Percentiles rank a stretch among this genome's conserved stretches.
Conservation (phyloP, 1,140 invertebrate species). For the Diprion similis region DNA sequence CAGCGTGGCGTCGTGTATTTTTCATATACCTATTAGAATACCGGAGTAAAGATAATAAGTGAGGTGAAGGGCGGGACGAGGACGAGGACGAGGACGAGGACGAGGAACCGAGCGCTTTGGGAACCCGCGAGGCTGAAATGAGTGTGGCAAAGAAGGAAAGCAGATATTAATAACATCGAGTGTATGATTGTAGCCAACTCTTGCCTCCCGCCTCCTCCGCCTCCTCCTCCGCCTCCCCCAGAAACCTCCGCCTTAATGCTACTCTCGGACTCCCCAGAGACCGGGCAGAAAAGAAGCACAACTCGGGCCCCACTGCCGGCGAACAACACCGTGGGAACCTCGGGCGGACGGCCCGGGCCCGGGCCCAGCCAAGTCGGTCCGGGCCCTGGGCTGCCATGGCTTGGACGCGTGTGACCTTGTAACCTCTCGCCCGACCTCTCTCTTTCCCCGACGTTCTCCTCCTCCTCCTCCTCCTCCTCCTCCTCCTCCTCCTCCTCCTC, state of each 20-base stretch:
- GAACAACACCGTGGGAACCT: constrained; percentile 57
- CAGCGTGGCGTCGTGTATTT: no score
- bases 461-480: constrained; percentile 10
- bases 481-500: constrained; percentile 25
- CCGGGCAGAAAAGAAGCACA: not conserved
- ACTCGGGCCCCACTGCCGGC: not conserved
- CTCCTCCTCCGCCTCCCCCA: constrained; percentile 52
- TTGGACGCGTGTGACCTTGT: constrained; percentile 60
- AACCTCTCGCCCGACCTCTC: constrained; percentile 54
- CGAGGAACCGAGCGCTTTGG: constrained; percentile 28
- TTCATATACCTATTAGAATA: no score
- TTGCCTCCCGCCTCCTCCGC: constrained; percentile 24
- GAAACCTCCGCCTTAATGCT: constrained; percentile 20
- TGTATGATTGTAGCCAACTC: constrained; percentile 45
- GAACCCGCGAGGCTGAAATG: constrained; percentile 39
- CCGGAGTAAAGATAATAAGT: no score
- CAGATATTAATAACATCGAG: constrained; percentile 52
- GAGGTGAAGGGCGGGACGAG: no score
- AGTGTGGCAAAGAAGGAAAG: constrained; percentile 39
- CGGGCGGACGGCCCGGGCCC: constrained; percentile 49
- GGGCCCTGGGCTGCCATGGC: constrained; percentile 22
- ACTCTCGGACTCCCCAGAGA: not conserved
- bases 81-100: no score
- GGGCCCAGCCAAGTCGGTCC: constrained; percentile 34
- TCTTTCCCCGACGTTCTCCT: constrained; percentile 22